Percentiles rank a stretch among this genome's conserved stretches.
Conservation (phyloP, 2,113 vertebrate species). For the Neotragus pygmaeus region DNA sequence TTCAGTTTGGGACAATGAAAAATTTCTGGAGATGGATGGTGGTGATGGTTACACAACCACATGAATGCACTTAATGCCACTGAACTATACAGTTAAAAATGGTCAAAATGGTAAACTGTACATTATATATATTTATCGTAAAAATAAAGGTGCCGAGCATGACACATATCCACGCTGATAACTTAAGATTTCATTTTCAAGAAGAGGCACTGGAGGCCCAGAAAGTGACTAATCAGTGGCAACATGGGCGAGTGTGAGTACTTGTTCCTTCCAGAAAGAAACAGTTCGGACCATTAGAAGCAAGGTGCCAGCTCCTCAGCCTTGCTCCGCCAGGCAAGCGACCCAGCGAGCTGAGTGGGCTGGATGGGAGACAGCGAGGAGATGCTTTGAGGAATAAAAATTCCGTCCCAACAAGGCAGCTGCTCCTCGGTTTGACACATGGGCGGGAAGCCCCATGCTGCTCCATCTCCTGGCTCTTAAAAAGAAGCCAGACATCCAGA, state of each 20-base stretch:
- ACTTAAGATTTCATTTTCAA: background rate
- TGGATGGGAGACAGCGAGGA: background rate
- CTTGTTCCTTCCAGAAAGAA: background rate
- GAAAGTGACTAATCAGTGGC: background rate
- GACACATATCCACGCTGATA: background rate
- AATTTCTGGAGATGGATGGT: background rate
- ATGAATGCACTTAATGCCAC: background rate
- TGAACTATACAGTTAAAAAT: background rate
- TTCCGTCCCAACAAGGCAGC: background rate
- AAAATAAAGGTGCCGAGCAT: background rate
- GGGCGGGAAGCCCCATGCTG: background rate
- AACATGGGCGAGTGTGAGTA: fast-evolving
- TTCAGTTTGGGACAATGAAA: background rate
- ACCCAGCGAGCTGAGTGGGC: background rate
- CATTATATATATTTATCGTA: background rate
- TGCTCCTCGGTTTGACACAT: background rate
- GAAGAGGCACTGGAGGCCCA: background rate
- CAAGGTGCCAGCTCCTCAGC: background rate
- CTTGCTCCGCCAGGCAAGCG: background rate
- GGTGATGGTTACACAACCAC: background rate
- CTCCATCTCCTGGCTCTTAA: background rate
- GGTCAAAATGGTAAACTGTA: background rate
- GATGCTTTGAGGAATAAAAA: background rate
- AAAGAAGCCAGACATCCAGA: background rate
- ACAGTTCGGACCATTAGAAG: background rate